Conservation (phyloP, 2,113 vertebrate genomes). For the Hippocampus zosterae region DNA sequence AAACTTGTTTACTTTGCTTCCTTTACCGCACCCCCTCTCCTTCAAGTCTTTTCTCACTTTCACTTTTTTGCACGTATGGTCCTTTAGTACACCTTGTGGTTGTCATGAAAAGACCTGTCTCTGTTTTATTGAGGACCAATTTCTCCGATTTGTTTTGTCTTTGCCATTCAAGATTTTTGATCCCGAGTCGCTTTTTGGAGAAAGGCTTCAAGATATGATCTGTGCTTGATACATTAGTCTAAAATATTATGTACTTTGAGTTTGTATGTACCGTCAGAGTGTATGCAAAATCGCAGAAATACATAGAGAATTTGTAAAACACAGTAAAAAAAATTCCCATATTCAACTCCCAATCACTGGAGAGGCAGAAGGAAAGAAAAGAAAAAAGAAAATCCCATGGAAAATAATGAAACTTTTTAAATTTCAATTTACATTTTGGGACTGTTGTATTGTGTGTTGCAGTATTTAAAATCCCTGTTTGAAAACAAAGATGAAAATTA, state of each 20-base stretch:
- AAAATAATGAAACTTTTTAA: not conserved
- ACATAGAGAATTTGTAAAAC: not conserved
- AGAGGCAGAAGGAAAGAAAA: not conserved
- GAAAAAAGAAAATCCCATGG: not conserved
- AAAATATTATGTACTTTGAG: too few relatives aligned
- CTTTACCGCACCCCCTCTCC: constrained; percentile 38
- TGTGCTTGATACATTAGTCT: too few relatives aligned
- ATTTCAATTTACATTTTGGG: too few relatives aligned
- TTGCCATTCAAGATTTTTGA: constrained; percentile 1
- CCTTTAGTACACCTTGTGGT: constrained; percentile 27
- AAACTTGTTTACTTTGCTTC: constrained; percentile 69
- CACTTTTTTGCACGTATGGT: constrained; percentile 30
- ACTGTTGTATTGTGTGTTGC: too few relatives aligned
- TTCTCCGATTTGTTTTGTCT: constrained; percentile 1
- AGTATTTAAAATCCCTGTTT: too few relatives aligned
- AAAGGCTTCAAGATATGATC: not conserved
- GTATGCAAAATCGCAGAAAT: too few relatives aligned
- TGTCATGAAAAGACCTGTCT: constrained; percentile 6
- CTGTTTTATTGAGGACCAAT: constrained; percentile 16
- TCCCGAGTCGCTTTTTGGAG: not conserved
- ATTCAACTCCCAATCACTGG: not conserved
- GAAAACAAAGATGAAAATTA: too few relatives aligned
- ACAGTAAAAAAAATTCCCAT: not conserved
- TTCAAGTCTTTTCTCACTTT: constrained; percentile 47
- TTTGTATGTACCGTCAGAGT: too few relatives aligned